Base-by-base conservation (phyloP, 2,797 vertebrate species). In the Oreortyx pictus region DNA sequence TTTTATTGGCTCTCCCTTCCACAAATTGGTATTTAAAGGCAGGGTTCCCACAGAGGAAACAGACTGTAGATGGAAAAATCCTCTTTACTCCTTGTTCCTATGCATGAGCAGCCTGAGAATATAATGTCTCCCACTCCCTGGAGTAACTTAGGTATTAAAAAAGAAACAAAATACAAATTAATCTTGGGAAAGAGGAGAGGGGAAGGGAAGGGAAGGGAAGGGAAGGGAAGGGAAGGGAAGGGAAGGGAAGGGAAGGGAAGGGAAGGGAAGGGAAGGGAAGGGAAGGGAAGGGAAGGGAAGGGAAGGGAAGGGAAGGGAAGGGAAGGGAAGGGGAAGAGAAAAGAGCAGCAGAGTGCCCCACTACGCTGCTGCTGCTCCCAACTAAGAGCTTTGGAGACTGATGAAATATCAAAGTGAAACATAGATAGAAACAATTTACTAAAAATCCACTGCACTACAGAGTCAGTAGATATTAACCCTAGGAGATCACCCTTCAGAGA, bases 401-500 rank as follows among this genome's bases (percentile, higher is more conserved):
- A 92, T 82, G 90, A 60, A 70, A 88, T 18, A 43, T 11, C 76
- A 13, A 56, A 77, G 75, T 2, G 24, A 47, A 74, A 66, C 3
- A 0, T 43, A 65, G 43, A 50, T 2, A 54, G 25, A 19, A 64
- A 29, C 2, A 9, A 70, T 43, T 86, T 47, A 41, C 59, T 2
- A 1, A 1, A 1, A 27, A 47, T 24, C 5, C 3, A 31, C 43
- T 41, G 44, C 1, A 3, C 57, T 2, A 2, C 46, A 6, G 18
- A 37, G 54, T 47, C 11, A 0, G 33, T 49, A 60, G 22, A 25
- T 37, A 23, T 19, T 35, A 59, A 68, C 47, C 12, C 57, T 47
- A 3, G 27, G 33, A 60, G 43, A 19, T 6, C 44, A 33, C 14
- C 19, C 61, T 3, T 15, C 31, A 2, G 62, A 18, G 31, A 29